phyloP scores from a whole-genome alignment of 1,140 invertebrate genomes.

The Drosophila saltans region DNA sequence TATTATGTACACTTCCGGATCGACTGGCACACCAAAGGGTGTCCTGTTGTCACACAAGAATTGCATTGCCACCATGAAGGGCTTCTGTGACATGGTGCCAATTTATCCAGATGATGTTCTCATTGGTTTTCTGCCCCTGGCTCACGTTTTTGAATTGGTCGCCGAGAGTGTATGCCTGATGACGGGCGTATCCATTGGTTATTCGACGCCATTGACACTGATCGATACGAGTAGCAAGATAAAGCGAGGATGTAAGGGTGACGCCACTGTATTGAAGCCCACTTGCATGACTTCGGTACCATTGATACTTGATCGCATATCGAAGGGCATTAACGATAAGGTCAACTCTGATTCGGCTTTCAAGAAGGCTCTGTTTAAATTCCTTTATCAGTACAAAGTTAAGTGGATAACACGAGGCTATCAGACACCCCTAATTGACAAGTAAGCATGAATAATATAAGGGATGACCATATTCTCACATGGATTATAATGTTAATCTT shows the following conservation, averaged over 20 bases:
- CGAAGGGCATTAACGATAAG: constrained; percentile 97
- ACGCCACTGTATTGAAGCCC: constrained; percentile 94
- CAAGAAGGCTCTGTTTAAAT: constrained; percentile 92
- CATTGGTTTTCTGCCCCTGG: constrained; percentile 97
- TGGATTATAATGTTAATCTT: neutral
- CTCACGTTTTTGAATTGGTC: constrained; percentile 98
- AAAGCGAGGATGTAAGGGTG: constrained; percentile 94
- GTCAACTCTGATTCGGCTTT: constrained; percentile 91
- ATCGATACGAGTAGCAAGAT: constrained; percentile 98
- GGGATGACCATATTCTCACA: too few relatives aligned
- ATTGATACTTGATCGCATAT: constrained; percentile 96
- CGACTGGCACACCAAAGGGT: constrained; percentile 95
- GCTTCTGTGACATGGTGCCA: constrained; percentile 92
- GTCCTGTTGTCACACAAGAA: constrained; percentile 95
- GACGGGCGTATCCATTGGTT: constrained; percentile 97
- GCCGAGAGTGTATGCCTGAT: constrained; percentile 89
- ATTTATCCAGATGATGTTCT: constrained; percentile 91
- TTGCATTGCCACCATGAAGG: constrained; percentile 93
- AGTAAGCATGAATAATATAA: constrained; percentile 68
- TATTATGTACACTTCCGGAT: constrained; percentile 98
- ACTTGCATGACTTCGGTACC: constrained; percentile 98
- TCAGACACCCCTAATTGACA: constrained; percentile 91
- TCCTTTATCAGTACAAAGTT: constrained; percentile 95
- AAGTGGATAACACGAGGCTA: constrained; percentile 93
- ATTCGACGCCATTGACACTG: constrained; percentile 97